A percentile compares a stretch with the other conserved stretches of the same genome.
phyloP scores from a whole-genome alignment of 1,140 invertebrate genomes.

The Papilio machaon region DNA sequence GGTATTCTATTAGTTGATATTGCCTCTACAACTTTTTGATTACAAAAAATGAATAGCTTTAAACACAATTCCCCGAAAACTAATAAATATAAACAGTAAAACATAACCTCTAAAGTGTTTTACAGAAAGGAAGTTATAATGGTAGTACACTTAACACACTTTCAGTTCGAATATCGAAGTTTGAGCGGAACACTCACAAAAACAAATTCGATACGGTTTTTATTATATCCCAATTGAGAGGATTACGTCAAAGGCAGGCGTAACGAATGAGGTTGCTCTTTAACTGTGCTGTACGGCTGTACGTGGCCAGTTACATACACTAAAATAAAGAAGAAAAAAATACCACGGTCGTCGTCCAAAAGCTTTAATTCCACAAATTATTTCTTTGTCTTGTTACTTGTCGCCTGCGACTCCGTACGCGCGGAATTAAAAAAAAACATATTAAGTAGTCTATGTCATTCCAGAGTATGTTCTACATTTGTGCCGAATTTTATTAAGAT shows the following conservation, averaged over 20 bases:
- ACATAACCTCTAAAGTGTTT: conserved; percentile 4
- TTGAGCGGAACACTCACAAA: conserved; percentile 26
- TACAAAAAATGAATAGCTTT: neutral
- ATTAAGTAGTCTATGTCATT: no score
- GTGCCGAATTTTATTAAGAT: no score
- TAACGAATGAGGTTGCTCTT: conserved; percentile 23
- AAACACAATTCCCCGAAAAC: neutral
- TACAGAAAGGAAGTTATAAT: conserved; percentile 26
- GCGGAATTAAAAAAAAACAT: no score
- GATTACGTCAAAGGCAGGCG: conserved; percentile 29
- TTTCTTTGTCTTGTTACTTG: neutral
- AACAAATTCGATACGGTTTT: conserved; percentile 31
- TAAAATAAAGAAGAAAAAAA: neutral
- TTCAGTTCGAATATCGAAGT: conserved; percentile 14
- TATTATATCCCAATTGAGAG: conserved; percentile 29
- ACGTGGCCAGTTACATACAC: conserved; percentile 9
- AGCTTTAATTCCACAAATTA: neutral
- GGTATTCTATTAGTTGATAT: neutral
- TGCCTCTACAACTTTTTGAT: neutral
- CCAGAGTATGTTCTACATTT: no score
- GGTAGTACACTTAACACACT: conserved; percentile 25
- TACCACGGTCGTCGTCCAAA: neutral
- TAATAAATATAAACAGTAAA: conserved; percentile 9
- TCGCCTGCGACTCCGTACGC: no score
- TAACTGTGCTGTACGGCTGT: neutral